These are phyloP conservation scores for Myrmecobius fasciatus DNA, from an alignment of 2,113 vertebrate genomes.

Conservation along the genomic window DNA sequence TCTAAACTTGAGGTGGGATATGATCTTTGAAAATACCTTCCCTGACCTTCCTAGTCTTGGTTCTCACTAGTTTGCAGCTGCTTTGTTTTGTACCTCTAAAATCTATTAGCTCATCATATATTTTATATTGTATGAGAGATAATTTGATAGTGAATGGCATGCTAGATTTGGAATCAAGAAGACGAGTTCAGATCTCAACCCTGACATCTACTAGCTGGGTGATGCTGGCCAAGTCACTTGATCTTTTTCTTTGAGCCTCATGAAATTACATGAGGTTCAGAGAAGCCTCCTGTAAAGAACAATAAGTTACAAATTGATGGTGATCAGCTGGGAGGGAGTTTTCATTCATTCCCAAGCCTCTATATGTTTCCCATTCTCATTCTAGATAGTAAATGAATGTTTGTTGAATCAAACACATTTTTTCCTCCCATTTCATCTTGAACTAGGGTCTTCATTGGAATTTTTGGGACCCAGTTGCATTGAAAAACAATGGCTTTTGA, in stretches of 20 bases:
- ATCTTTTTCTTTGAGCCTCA: not conserved
- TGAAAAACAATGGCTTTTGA: not conserved
- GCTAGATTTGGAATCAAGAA: not conserved
- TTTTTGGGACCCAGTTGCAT: not conserved
- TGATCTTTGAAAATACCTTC: not conserved
- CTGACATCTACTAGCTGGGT: not conserved
- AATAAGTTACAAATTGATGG: not conserved
- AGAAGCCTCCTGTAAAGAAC: not conserved
- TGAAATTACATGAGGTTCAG: not conserved
- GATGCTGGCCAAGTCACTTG: not conserved
- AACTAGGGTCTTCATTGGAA: not conserved
- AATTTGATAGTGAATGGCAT: not conserved
- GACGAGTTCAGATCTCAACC: not conserved
- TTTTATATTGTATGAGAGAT: not conserved
- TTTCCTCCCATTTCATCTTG: not conserved
- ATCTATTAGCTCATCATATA: not conserved
- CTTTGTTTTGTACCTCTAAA: not conserved
- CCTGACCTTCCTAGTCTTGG: not conserved
- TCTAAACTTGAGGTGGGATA: not conserved
- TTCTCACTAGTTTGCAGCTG: not conserved
- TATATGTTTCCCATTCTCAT: not conserved
- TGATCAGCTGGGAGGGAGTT: not conserved
- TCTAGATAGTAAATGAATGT: not conserved
- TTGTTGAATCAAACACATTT: not conserved
- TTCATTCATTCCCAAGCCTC: not conserved